phyloP scores from a whole-genome alignment of 2,113 vertebrate species.

The Protobothrops mucrosquamatus region DNA sequence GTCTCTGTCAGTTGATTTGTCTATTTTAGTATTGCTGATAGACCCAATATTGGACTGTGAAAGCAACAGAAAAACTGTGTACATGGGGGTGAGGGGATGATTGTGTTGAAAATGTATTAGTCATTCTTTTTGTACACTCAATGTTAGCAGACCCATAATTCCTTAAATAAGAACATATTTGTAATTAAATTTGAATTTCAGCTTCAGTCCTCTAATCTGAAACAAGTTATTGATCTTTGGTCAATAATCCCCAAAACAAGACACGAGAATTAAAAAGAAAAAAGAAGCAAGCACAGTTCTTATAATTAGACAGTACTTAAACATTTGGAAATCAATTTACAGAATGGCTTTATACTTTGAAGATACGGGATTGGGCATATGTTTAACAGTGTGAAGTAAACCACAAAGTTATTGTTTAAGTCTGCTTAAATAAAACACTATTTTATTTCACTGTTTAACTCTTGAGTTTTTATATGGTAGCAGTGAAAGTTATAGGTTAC shows the following conservation, averaged over 20 bases:
- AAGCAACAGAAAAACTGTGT: neutral
- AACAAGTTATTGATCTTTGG: neutral
- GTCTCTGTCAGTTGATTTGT: neutral
- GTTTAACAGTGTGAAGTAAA: neutral
- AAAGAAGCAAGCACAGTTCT: too few relatives aligned
- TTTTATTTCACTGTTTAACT: neutral
- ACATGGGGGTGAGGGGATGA: neutral
- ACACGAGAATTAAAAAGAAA: neutral
- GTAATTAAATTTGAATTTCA: neutral
- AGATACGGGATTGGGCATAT: neutral
- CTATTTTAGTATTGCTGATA: neutral
- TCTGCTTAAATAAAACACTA: neutral
- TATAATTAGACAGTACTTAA: neutral
- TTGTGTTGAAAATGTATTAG: neutral
- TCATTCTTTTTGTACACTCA: conserved; percentile 4
- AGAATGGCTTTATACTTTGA: conserved; percentile 8
- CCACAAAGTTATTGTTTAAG: neutral
- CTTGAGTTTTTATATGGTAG: neutral
- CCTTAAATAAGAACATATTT: conserved; percentile 20
- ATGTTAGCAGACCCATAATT: conserved; percentile 10
- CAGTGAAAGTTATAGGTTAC: neutral
- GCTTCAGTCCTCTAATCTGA: conserved; percentile 6
- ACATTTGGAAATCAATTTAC: conserved; percentile 12
- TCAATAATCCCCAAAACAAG: neutral
- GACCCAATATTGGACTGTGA: neutral